Percentiles rank a stretch among this genome's conserved stretches.
These are phyloP conservation scores for Thymelicus lineola DNA, from an alignment of 2,888 invertebrate species.

Conservation along the genomic window DNA sequence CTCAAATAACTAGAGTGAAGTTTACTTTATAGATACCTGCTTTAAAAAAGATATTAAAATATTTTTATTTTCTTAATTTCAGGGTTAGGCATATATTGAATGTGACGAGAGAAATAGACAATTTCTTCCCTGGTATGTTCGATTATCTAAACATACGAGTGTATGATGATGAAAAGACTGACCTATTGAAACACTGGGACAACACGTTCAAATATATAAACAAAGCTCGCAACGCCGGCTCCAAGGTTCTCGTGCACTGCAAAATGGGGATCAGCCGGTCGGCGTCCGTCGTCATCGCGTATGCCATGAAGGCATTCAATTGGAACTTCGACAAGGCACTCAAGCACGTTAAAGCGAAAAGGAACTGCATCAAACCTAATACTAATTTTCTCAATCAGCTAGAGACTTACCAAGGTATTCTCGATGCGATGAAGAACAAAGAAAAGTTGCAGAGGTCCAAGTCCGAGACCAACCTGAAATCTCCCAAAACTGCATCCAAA, in stretches of 20 bases:
- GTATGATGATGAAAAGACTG: constrained; percentile 98
- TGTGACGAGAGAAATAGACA: constrained; percentile 99
- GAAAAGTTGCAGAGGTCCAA: constrained; percentile 96
- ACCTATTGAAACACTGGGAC: constrained; percentile 98
- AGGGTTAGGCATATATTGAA: constrained; percentile 98
- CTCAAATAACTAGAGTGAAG: too few relatives aligned
- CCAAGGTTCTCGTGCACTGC: constrained; percentile 98
- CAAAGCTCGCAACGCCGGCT: constrained; percentile 94
- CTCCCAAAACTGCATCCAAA: constrained; percentile 85
- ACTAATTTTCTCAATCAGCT: constrained; percentile 97
- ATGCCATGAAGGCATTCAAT: constrained; percentile 98
- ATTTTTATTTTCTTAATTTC: constrained; percentile 60
- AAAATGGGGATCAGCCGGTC: constrained; percentile 99
- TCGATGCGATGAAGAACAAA: constrained; percentile 98
- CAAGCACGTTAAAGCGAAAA: constrained; percentile 94
- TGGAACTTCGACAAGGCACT: constrained; percentile 96
- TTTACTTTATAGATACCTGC: too few relatives aligned
- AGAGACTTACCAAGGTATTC: constrained; percentile 97
- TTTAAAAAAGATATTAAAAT: constrained; percentile 24
- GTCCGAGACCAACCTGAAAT: constrained; percentile 95
- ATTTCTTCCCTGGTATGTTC: constrained; percentile 99
- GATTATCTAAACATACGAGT: constrained; percentile 98
- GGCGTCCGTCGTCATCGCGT: constrained; percentile 98
- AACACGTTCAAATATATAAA: constrained; percentile 98
- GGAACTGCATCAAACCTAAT: constrained; percentile 98